Conservation (phyloP, 2,113 vertebrate genomes). For the Thinocorus orbignyianus region DNA sequence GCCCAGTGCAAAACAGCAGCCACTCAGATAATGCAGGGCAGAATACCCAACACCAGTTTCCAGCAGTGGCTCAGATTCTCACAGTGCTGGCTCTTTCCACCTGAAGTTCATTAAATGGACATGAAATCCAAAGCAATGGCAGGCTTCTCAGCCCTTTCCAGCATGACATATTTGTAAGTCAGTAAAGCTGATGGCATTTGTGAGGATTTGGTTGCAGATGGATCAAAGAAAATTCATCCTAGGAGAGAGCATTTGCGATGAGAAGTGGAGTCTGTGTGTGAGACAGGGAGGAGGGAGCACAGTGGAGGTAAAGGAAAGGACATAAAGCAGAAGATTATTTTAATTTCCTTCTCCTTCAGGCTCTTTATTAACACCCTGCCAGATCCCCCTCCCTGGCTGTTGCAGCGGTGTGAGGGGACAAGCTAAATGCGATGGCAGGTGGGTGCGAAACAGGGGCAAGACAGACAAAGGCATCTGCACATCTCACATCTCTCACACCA, state of each 20-base stretch:
- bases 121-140: not conserved
- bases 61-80: not conserved
- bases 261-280: not conserved
- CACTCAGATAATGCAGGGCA: not conserved
- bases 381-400: constrained; percentile 1
- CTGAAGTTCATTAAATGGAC: not conserved
- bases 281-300: constrained; percentile 33
- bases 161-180: not conserved
- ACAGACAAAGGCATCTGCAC: not conserved
- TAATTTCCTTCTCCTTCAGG: constrained; percentile 41
- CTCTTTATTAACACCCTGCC: constrained; percentile 52
- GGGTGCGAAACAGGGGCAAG: not conserved
- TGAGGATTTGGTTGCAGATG: constrained; percentile 29
- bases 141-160: not conserved
- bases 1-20: not conserved
- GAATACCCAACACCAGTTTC: not conserved
- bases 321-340: constrained; percentile 5
- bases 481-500: not conserved
- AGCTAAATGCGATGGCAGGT: not conserved
- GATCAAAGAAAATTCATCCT: constrained; percentile 49
- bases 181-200: constrained; percentile 6
- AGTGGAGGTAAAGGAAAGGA: not conserved
- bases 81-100: not conserved
- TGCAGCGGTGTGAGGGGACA: not conserved
- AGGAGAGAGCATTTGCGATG: not conserved